Evolutionary conservation across 2,113 vertebrate genomes (phyloP).

Genomic region (Mohoua ochrocephala): DNA sequence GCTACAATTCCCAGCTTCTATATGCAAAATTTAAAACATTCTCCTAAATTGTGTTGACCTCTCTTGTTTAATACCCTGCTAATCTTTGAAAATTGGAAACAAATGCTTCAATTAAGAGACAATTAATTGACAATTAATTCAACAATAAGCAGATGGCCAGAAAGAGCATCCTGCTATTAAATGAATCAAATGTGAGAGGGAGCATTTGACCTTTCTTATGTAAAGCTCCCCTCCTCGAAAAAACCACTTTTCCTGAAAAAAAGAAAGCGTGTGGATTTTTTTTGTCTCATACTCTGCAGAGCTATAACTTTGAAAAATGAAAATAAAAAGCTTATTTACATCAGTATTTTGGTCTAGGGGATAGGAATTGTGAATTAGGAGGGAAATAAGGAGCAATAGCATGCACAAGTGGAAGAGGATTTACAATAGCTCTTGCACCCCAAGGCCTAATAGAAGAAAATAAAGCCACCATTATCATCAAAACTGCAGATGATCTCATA

Average conservation of each 20-base stretch:
- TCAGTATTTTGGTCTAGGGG: constrained; percentile 44
- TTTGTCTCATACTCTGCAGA: neutral
- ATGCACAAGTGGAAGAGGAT: constrained; percentile 14
- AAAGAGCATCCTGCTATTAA: constrained; percentile 60
- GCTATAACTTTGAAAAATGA: constrained; percentile 58
- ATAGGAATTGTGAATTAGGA: constrained; percentile 17
- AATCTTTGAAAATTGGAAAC: constrained; percentile 57
- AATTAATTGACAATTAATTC: constrained; percentile 69
- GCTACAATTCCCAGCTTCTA: constrained; percentile 57
- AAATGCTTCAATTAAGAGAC: constrained; percentile 65
- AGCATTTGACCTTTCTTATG: constrained; percentile 39
- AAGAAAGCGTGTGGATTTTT: neutral
- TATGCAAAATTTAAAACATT: constrained; percentile 53
- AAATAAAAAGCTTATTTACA: constrained; percentile 61
- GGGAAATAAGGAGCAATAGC: constrained; percentile 12
- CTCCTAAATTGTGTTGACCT: constrained; percentile 58
- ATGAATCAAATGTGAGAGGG: constrained; percentile 39
- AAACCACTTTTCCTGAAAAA: neutral
- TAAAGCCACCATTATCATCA: constrained; percentile 55
- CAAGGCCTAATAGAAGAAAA: constrained; percentile 53
- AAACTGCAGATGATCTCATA: constrained; percentile 63
- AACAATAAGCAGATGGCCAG: constrained; percentile 66
- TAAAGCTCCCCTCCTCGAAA: neutral
- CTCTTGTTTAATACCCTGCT: constrained; percentile 62
- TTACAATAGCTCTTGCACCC: constrained; percentile 48